These are phyloP conservation scores for Dendrolimus houi DNA, from an alignment of 2,888 invertebrate species.

Conservation along the genomic window DNA sequence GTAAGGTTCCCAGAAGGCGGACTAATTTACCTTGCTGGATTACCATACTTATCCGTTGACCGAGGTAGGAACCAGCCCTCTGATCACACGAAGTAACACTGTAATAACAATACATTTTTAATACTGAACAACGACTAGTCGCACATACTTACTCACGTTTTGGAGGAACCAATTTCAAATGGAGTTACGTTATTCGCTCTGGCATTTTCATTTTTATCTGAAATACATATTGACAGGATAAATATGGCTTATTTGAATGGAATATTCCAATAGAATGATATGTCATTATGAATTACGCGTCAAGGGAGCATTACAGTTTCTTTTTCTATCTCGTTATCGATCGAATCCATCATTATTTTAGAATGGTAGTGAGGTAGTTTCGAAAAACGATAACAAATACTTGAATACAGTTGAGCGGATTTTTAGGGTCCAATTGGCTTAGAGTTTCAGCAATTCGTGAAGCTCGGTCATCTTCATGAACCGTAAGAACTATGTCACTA, in stretches of 20 bases:
- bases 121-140: not conserved
- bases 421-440: no score
- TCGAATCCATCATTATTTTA: not conserved
- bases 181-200: constrained; percentile 26
- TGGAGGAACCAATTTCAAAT: constrained; percentile 41
- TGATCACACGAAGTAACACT: not conserved
- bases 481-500: no score
- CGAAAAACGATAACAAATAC: no score
- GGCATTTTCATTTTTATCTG: constrained; percentile 37
- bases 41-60: no score
- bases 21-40: no score
- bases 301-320: not conserved
- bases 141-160: constrained; percentile 69
- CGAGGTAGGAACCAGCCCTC: no score
- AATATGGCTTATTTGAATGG: not conserved
- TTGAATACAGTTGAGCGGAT: no score
- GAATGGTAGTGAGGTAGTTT: no score
- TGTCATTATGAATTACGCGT: constrained; percentile 2
- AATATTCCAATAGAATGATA: not conserved
- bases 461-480: no score
- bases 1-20: no score
- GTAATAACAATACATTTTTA: not conserved
- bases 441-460: no score
- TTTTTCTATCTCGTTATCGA: not conserved
- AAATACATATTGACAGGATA: constrained; percentile 9